Evolutionary conservation across 2,113 vertebrate species (phyloP).

Genomic region (Paramormyrops kingsleyae): DNA sequence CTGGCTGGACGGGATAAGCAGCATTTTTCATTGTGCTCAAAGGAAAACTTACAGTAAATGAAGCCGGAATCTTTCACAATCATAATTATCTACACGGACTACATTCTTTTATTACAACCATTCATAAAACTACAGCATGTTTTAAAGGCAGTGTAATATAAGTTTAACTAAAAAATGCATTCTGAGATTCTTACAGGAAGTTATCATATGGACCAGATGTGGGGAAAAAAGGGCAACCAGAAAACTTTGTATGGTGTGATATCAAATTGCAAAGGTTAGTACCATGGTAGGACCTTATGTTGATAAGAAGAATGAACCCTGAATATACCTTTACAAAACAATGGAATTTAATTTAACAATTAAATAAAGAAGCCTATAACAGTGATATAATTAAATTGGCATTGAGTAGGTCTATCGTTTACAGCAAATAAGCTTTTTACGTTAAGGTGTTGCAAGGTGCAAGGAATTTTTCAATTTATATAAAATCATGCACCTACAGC

Average conservation of each 20-base stretch:
- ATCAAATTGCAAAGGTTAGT: neutral
- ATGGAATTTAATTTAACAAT: neutral
- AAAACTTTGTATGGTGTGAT: neutral
- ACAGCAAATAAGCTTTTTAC: neutral
- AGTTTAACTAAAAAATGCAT: neutral
- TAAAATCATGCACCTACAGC: neutral
- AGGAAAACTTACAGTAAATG: neutral
- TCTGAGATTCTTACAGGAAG: neutral
- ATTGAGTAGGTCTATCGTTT: neutral
- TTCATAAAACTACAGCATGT: neutral
- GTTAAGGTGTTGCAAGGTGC: neutral
- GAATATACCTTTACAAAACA: neutral
- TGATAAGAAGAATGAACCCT: neutral
- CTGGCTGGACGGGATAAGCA: neutral
- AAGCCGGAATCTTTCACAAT: neutral
- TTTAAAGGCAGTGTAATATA: neutral
- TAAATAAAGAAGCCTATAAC: neutral
- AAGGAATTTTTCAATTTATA: neutral
- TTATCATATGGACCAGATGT: neutral
- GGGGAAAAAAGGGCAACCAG: neutral
- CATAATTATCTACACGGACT: neutral
- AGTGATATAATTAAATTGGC: neutral
- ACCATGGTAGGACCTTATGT: neutral
- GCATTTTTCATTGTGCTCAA: neutral
- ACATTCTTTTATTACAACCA: neutral